A percentile compares a stretch with the other conserved stretches of the same genome.
phyloP scores from a whole-genome alignment of 2,797 vertebrate genomes.

The Rhyacichthys aspro region DNA sequence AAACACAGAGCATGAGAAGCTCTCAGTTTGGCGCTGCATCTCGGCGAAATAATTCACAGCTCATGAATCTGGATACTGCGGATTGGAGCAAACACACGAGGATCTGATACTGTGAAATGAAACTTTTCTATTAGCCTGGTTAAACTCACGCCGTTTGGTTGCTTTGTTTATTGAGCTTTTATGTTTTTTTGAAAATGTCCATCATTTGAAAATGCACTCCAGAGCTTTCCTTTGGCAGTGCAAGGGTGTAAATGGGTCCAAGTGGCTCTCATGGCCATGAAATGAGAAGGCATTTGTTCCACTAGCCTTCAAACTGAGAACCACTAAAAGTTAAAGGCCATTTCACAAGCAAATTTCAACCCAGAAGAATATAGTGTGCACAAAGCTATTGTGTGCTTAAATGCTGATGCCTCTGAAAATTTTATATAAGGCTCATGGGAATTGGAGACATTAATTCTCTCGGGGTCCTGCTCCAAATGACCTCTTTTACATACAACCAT shows the following conservation, averaged over 20 bases:
- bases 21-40: constrained; percentile 25
- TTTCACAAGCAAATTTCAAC: background rate
- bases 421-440: constrained; percentile 2
- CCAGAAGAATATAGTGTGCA: background rate
- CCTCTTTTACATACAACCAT: constrained; percentile 6
- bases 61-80: constrained; percentile 23
- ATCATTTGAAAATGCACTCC: background rate
- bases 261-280: constrained; percentile 12
- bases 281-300: constrained; percentile 1
- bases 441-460: constrained; percentile 4
- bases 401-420: constrained; percentile 6
- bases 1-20: constrained; percentile 52
- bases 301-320: constrained; percentile 4
- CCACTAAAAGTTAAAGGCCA: constrained; percentile 2
- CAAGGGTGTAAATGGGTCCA: constrained; percentile 15
- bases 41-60: constrained; percentile 33
- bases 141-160: background rate
- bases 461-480: constrained; percentile 4
- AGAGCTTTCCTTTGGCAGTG: background rate
- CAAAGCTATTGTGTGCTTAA: background rate
- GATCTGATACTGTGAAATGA: constrained; percentile 2
- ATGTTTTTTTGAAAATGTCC: background rate
- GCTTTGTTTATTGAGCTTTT: background rate
- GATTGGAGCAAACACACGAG: constrained; percentile 31
- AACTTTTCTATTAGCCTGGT: background rate